Base-by-base conservation (phyloP, 2,888 invertebrate species). In the Chrysopilus asiliformis region DNA sequence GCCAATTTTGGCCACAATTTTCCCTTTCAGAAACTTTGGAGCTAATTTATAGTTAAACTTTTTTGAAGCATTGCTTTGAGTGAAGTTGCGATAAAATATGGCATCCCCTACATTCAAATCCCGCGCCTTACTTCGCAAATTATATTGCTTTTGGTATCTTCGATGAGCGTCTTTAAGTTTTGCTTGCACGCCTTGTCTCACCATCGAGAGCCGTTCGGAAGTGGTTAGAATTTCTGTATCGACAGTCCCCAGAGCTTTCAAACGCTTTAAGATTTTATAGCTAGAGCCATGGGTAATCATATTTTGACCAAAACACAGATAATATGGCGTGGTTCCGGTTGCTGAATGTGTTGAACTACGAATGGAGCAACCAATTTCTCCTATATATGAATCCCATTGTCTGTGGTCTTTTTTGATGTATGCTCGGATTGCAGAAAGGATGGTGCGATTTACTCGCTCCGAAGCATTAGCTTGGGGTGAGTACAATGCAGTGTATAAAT, bases 381-480 rank as follows among this genome's bases (percentile, higher is more conserved):
- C 36, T 10, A 56, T 32, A 32, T 51, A 32, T 20, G 36, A 33
- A 29, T 53, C 53, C 53, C 49, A 52, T 7, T 36, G 15, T 4
- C 38, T 30, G 26, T 49, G 48, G 13, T 46, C 39, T 12, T 42
- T 36, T 2, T 20, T 25, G 8, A 50, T 38, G 32, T 46, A 53
- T 1, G 49, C 42, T n/a, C 51, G 29, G 5, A 55, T 47, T 36
- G 48, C 49, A 3, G 49, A 48, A 7, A 48, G 47, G 4, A 57
- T 36, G 0, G 49, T 48, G 13, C 49, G 34, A 38, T 56, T 56
- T 1, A 49, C 44, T 2, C 53, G 39, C 37, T 55, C 55, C 0
- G 49, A 47, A 6, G 53, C 51, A 36, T 57, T 56, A 2, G 43
- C 40, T 43, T 57, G 56, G 0, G 57, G 53, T 12, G 52, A 49